Percentiles rank a stretch among this genome's conserved stretches.
These are phyloP conservation scores for Luperina nickerlii DNA, from an alignment of 2,888 invertebrate genomes.

Conservation along the genomic window DNA sequence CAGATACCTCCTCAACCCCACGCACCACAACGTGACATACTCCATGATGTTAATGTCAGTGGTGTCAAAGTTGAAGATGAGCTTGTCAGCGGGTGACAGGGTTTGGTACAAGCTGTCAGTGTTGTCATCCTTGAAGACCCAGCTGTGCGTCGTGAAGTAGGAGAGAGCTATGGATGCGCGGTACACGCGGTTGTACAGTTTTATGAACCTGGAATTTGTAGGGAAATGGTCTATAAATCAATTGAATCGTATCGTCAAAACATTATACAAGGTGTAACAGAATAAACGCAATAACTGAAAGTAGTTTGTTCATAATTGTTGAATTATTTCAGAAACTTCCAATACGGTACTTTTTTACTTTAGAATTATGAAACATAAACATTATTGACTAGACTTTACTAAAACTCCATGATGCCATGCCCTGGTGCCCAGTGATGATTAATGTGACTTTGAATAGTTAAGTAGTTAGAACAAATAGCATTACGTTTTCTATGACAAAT, in stretches of 20 bases:
- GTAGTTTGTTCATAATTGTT: no score
- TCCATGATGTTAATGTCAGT: conserved; percentile 60
- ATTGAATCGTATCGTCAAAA: neutral
- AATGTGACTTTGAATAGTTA: no score
- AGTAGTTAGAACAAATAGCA: no score
- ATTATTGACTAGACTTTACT: no score
- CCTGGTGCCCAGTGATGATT: no score
- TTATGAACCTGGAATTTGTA: conserved; percentile 61
- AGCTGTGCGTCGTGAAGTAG: conserved; percentile 64
- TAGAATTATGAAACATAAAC: no score
- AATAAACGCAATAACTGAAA: no score
- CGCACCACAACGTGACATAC: conserved; percentile 57
- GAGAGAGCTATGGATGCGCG: conserved; percentile 55
- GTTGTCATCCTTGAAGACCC: conserved; percentile 65
- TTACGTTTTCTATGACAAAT: no score
- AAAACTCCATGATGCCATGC: no score
- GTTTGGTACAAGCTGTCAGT: conserved; percentile 37
- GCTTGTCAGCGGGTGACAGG: conserved; percentile 53
- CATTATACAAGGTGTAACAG: neutral
- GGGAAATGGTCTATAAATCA: no score
- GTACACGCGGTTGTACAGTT: conserved; percentile 63
- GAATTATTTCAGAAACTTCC: no score
- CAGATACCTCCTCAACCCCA: conserved; percentile 63
- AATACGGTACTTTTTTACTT: no score
- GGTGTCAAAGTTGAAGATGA: conserved; percentile 68